Evolutionary conservation across 2,888 invertebrate species (phyloP), one percentile per base, ranked within the genome.

Genomic region (Synanthedon formicaeformis): DNA sequence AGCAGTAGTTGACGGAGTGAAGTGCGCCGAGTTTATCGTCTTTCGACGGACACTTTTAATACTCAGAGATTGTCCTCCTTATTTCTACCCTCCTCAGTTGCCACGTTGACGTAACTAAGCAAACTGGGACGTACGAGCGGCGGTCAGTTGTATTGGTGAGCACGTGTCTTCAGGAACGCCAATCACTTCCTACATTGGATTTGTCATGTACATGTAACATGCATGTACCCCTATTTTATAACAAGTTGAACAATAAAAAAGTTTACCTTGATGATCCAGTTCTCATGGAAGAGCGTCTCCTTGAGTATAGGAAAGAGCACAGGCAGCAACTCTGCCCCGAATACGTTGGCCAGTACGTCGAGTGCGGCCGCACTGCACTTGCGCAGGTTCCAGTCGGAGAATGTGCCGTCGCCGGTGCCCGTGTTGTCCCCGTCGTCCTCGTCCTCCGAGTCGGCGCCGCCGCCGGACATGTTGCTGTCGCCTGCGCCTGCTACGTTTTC

Each of bases 331-430:
- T 97, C 97, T 57, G 98, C 98, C 50, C 95, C 92, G 78, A 99
- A 99, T 41, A 99, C 98, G 81, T 97, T 97, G 14, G 99, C 98
- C 54, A 99, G 84, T 53, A 98, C 96, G 83, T 99, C 99, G 53
- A 99, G 89, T 0, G 98, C 99, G 23, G 99, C 99, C 0, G 99
- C 99, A 65, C 98, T 97, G 76, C 99, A 99, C 85, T 99, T 98
- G 67, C 98, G 92, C 63, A 99, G 89, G 89, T 98, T 99, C 99
- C 99, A 99, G 82, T 99, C 99, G 1, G 97, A 96, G 41, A 97
- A 88, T 16, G 96, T 93, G 59, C 94, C 94, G 72, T 98, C 98
- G 75, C 96, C 96, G 60, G 94, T 94, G 53, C 92, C 89, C 14
- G 91, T 93, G 69, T 95, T 96, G 68, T 93, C 95, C 52, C 92